These are phyloP conservation scores for Malurus cyaneus DNA, from an alignment of 2,113 vertebrate genomes.

Conservation along the genomic window DNA sequence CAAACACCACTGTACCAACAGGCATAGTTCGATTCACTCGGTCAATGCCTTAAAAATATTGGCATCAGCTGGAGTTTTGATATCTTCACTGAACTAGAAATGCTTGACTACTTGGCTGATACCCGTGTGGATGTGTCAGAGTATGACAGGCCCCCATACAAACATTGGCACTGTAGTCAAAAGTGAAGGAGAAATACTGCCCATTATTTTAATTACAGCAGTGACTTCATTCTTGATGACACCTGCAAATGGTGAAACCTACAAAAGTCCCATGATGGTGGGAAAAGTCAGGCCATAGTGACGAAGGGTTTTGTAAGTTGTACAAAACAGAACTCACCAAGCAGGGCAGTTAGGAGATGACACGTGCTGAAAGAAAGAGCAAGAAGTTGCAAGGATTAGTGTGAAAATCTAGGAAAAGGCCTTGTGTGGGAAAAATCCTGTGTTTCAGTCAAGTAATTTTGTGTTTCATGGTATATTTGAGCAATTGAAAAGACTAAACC, in stretches of 20 bases:
- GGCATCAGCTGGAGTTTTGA: not conserved
- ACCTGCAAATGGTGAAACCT: not conserved
- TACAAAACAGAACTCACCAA: not conserved
- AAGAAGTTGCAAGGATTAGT: not conserved
- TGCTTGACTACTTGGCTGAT: not conserved
- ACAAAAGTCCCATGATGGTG: fast-evolving
- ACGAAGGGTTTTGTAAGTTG: not conserved
- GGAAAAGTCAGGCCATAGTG: not conserved
- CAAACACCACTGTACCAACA: not conserved
- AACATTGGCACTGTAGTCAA: not conserved
- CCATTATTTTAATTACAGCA: not conserved
- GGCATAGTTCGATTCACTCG: not conserved
- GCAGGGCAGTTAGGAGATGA: not conserved
- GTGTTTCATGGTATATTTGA: not conserved
- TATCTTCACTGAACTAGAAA: not conserved
- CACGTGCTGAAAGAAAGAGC: not conserved
- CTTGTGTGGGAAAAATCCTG: not conserved
- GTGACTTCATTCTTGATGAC: not conserved
- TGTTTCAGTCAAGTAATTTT: not conserved
- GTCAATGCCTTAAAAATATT: not conserved
- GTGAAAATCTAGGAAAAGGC: not conserved
- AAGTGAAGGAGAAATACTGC: not conserved
- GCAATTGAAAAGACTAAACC: not conserved
- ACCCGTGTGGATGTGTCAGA: not conserved
- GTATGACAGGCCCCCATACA: not conserved